Conservation (phyloP, 2,113 vertebrate genomes). For the Salvator merianae region DNA sequence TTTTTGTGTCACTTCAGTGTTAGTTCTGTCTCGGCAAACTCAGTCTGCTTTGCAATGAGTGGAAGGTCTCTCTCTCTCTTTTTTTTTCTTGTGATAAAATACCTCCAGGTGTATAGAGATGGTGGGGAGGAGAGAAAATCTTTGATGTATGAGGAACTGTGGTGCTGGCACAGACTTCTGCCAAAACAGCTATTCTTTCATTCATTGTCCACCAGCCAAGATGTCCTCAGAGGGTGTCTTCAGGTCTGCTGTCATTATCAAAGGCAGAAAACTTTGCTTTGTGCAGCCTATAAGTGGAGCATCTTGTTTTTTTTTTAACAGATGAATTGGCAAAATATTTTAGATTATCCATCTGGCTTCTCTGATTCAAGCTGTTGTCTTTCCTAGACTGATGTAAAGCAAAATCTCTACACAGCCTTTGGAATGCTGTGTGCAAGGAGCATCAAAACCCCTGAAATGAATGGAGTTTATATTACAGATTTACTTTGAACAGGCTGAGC, state of each 20-base stretch:
- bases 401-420: slow-evolving; percentile 17
- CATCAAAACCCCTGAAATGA: not conserved
- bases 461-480: accelerated
- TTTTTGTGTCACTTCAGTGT: slow-evolving; percentile 36
- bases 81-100: slow-evolving; percentile 13
- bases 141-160: slow-evolving; percentile 29
- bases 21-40: slow-evolving; percentile 43
- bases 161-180: not conserved
- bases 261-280: slow-evolving; percentile 51
- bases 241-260: slow-evolving; percentile 33
- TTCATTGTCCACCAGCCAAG: slow-evolving; percentile 36
- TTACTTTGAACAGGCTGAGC: not conserved
- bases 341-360: slow-evolving; percentile 59
- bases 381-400: slow-evolving; percentile 41
- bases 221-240: slow-evolving; percentile 37
- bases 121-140: not conserved
- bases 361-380: slow-evolving; percentile 32
- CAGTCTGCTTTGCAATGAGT: slow-evolving; percentile 18
- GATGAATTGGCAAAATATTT: slow-evolving; percentile 61
- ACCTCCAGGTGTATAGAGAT: slow-evolving; percentile 22
- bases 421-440: not conserved
- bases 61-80: slow-evolving; percentile 18
- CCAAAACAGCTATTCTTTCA: slow-evolving; percentile 33
- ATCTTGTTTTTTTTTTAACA: slow-evolving; percentile 60
- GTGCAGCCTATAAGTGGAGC: slow-evolving; percentile 25